phyloP scores from a whole-genome alignment of 1,140 invertebrate species.

The Calosoma granatense region DNA sequence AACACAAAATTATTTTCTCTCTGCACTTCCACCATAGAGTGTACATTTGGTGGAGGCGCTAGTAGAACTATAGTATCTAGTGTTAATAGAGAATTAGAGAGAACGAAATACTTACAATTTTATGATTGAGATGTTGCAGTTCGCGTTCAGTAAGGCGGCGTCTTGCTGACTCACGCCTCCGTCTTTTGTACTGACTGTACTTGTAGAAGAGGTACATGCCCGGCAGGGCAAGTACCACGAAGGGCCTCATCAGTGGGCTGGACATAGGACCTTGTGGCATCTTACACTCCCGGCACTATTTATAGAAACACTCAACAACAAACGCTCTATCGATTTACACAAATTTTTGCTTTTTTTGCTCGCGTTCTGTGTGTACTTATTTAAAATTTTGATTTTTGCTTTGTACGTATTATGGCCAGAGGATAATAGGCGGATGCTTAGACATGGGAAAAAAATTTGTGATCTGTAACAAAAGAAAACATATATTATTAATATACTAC shows the following conservation, averaged over 20 bases:
- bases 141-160: conserved; percentile 74
- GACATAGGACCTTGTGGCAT: conserved; percentile 49
- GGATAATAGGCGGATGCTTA: no score
- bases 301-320: background rate
- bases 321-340: background rate
- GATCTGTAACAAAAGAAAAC: no score
- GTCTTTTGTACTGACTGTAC: conserved; percentile 75
- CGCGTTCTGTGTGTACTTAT: no score
- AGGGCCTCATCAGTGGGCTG: conserved; percentile 62
- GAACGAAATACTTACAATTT: conserved; percentile 87
- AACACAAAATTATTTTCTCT: no score
- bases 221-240: conserved; percentile 69
- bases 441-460: no score
- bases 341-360: background rate
- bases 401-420: no score
- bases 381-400: no score
- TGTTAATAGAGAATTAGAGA: no score
- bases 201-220: conserved; percentile 87
- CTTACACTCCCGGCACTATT: conserved; percentile 13
- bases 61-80: no score
- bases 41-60: no score
- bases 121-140: conserved; percentile 75
- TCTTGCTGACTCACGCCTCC: conserved; percentile 68
- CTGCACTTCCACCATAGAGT: no score
- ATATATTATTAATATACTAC: no score